Base-by-base conservation (phyloP, 2,888 invertebrate genomes). In the Metacarcinus magister region DNA sequence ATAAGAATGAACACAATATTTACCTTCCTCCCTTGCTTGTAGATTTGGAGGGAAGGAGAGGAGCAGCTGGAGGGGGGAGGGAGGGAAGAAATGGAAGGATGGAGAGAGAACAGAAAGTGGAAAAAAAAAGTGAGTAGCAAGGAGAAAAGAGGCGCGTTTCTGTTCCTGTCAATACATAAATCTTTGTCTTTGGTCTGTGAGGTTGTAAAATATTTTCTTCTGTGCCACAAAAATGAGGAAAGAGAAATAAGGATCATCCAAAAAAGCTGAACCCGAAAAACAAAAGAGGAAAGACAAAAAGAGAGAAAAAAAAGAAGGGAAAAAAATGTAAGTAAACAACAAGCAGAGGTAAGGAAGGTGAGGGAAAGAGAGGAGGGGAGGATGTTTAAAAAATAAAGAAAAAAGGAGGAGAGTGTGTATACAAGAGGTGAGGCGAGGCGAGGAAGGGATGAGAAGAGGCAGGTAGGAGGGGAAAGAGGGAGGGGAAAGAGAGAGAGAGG, bases 401-500 rank as follows among this genome's bases (percentile, higher is more conserved):
- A 67, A 67, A 67, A 67, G 8, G n/a, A 67, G 67, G n/a, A 67
- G 67, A n/a, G 67, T n/a, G 67, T 67, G 67, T n/a, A 67, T 67
- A 54, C 54, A 54, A 67, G 67, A 67, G 67, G 67, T 67, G 67
- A 67, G n/a, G 67, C 67, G 67, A 67, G 67, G 67, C 67, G 67
- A n/a, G 67, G 67, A 67, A n/a, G 67, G 67, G 67, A n/a, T 23
- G 67, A n/a, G 23, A 54, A 54, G 54, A 54, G 16, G 54, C 13
- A 54, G 54, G 54, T 8, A 54, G n/a, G 67, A n/a, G 67, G 67
- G 7, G n/a, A n/a, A 67, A 23, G n/a, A 7, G 67, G 67, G n/a
- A 67, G 67, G n/a, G 67, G n/a, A n/a, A n/a, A 7, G 67, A 67
- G 67, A 16, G 54, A 54, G 16, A 2, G 54, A 16, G 10, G 54